Evolutionary conservation across 2,113 vertebrate species (phyloP).

Genomic region (Tyrannus savana): DNA sequence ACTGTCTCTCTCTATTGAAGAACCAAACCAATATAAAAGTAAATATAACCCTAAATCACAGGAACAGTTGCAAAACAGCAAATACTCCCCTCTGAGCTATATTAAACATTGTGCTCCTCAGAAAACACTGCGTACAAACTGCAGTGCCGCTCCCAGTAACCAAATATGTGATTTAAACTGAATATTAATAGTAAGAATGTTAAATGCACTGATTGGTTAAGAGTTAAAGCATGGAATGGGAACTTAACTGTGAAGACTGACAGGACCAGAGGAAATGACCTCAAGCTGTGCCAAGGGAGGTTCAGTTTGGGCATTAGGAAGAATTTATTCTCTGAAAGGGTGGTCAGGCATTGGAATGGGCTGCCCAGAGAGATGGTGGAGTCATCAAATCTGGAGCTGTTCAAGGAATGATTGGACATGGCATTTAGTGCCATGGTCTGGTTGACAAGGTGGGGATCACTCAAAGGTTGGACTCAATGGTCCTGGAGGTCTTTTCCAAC

Average conservation of each 20-base stretch:
- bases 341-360: fast-evolving
- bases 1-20: background rate
- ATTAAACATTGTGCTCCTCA: background rate
- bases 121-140: background rate
- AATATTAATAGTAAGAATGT: no score
- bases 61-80: background rate
- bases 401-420: fast-evolving
- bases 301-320: background rate
- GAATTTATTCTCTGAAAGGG: background rate
- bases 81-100: background rate
- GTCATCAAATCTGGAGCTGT: background rate
- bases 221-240: background rate
- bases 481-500: background rate
- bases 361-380: background rate
- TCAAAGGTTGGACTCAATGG: fast-evolving
- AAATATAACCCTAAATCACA: background rate
- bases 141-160: background rate
- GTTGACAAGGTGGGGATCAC: fast-evolving
- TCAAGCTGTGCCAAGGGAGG: background rate
- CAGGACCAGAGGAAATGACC: background rate
- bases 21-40: background rate
- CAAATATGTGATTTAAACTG: fast-evolving
- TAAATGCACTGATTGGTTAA: background rate
- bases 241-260: background rate
- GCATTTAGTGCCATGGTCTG: background rate